Conservation (phyloP, 2,113 vertebrate genomes). For the Stictonetta naevosa region DNA sequence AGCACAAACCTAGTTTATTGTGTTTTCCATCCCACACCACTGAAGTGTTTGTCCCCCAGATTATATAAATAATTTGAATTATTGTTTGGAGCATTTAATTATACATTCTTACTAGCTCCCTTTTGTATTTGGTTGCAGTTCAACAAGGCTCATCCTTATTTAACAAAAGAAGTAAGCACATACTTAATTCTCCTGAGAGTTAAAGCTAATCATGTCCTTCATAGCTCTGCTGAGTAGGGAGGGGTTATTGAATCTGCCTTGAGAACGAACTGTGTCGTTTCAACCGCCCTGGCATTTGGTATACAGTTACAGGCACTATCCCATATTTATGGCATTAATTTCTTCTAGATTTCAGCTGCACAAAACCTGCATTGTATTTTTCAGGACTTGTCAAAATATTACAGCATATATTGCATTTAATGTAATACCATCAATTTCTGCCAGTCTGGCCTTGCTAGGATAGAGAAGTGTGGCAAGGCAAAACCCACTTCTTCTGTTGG, state of each 20-base stretch:
- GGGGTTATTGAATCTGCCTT: not conserved
- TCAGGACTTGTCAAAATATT: slow-evolving; percentile 33
- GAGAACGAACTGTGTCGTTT: not conserved
- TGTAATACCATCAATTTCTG: not conserved
- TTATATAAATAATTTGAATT: slow-evolving; percentile 19
- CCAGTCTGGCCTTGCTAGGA: not conserved
- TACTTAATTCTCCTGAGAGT: slow-evolving; percentile 12
- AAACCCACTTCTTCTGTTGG: not conserved
- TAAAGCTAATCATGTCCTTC: not conserved
- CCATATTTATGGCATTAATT: not conserved
- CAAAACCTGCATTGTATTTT: not conserved
- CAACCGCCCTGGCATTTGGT: not conserved
- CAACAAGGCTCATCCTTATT: not conserved
- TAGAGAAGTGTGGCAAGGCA: not conserved
- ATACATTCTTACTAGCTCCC: slow-evolving; percentile 38
- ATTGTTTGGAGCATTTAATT: slow-evolving; percentile 31
- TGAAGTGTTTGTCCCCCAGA: slow-evolving; percentile 12
- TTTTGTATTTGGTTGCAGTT: not conserved
- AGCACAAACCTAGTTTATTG: slow-evolving; percentile 46
- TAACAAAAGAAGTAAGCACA: not conserved
- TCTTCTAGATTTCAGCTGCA: not conserved
- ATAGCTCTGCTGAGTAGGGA: not conserved
- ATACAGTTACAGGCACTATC: not conserved
- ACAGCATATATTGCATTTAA: not conserved
- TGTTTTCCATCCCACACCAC: slow-evolving; percentile 34